Evolutionary conservation across 2,888 invertebrate genomes (phyloP), one percentile per base, ranked within the genome.

Genomic region (Auanema sp.): DNA sequence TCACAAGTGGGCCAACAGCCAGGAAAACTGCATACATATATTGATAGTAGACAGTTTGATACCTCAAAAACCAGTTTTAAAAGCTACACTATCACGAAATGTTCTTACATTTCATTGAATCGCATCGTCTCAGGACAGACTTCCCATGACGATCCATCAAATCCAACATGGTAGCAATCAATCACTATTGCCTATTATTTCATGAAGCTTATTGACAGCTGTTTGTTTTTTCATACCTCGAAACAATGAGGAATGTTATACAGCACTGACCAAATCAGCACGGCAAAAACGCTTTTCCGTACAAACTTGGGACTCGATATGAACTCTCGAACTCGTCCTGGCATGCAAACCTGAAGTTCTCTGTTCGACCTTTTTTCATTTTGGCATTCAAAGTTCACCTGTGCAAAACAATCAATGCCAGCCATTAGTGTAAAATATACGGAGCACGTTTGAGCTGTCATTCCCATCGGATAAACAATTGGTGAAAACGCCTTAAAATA

Each of bases 351-450:
- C 77, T 78, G 58, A 42, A 78, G 4, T 47, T 5, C 47, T 47
- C 10, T 47, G 47, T 47, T 18, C 3, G 10, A 18, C 10, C 21
- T 47, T 47, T 16, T 16, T 12, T n/a, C 25, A 33, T 33, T 40
- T 41, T 12, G 33, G 33, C 21, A 16, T 24, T 18, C 44, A n/a
- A n/a, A 47, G 18, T 58, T 25, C 51, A 80, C 80, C 66, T 75
- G 74, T 18, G 75, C 76, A 69, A 83, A 83, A 61, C 83, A 83
- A 66, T 83, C 83, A 18, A 78, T 60, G 24, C 76, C 82, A n/a
- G 82, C 83, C 40, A 79, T 77, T 18, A 83, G 69, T n/a, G 83
- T 83, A 59, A 82, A 83, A 57, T 83, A 83, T 5, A 83, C 81
- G 2, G 81, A 80, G 58, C 81, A 80, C 21, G 83, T 82, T 61